Evolutionary conservation across 1,140 invertebrate genomes (phyloP).

Genomic region (Proales similis): DNA sequence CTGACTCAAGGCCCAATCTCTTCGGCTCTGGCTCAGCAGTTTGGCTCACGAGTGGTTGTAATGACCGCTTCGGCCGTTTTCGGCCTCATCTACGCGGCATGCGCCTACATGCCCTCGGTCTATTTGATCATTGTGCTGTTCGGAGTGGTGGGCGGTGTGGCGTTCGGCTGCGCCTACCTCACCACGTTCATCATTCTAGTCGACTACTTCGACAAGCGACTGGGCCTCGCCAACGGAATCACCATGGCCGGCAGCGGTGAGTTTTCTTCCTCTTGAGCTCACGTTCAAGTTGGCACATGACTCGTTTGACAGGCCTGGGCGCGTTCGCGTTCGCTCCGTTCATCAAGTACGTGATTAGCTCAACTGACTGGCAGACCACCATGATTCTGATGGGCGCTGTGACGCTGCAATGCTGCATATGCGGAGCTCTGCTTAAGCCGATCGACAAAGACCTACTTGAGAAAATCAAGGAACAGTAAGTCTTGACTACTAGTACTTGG

Average conservation of each 20-base stretch:
- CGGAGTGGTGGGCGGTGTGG: conserved; percentile 70
- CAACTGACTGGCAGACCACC: conserved; percentile 45
- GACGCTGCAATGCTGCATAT: neutral
- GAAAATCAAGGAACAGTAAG: too few species aligned
- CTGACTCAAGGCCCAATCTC: conserved; percentile 73
- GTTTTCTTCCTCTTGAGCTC: neutral
- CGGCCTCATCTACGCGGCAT: conserved; percentile 66
- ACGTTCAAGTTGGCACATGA: neutral
- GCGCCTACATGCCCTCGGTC: conserved; percentile 69
- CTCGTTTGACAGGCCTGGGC: conserved; percentile 46
- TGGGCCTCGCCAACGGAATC: conserved; percentile 82
- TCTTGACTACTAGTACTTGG: too few species aligned
- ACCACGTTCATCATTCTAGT: conserved; percentile 74
- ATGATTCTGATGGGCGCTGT: conserved; percentile 6
- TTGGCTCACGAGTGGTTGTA: conserved; percentile 77
- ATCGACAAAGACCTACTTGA: neutral
- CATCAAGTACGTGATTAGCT: conserved; percentile 42
- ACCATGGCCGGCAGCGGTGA: conserved; percentile 55
- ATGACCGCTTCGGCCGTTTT: conserved; percentile 73
- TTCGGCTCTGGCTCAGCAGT: conserved; percentile 72
- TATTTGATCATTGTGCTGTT: conserved; percentile 73
- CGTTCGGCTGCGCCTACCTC: conserved; percentile 25
- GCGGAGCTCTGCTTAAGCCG: neutral
- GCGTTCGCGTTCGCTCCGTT: conserved; percentile 47
- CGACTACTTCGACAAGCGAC: conserved; percentile 84